Conservation (phyloP, 2,888 invertebrate species). For the Aspidiotus rigidus region DNA sequence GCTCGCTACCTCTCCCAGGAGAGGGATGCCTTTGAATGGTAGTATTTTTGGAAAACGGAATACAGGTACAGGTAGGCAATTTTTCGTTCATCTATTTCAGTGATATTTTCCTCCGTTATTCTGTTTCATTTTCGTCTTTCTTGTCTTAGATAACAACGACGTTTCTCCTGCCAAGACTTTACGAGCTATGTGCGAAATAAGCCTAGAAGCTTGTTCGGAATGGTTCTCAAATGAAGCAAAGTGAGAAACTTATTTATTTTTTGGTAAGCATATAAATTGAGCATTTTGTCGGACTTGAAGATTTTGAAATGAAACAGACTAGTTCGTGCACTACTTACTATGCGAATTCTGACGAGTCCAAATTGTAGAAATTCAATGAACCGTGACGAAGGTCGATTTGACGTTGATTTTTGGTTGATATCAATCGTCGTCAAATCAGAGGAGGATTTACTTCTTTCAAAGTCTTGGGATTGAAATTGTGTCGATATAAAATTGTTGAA, state of each 20-base stretch:
- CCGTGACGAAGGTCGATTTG: too few relatives aligned
- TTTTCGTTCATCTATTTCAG: background rate
- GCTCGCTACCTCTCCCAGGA: constrained; percentile 5
- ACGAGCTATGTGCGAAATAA: constrained; percentile 19
- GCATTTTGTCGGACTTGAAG: too few relatives aligned
- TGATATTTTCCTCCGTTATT: too few relatives aligned
- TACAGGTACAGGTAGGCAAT: constrained; percentile 11
- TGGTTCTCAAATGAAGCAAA: constrained; percentile 28
- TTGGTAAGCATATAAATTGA: background rate
- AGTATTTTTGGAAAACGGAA: constrained; percentile 30
- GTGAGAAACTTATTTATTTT: constrained; percentile 1
- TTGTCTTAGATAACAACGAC: constrained; percentile 3
- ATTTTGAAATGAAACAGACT: background rate
- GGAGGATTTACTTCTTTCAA: too few relatives aligned
- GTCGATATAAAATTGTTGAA: background rate
- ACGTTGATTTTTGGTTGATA: too few relatives aligned
- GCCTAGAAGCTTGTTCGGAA: constrained; percentile 19
- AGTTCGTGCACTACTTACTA: too few relatives aligned
- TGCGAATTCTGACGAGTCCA: too few relatives aligned
- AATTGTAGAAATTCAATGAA: too few relatives aligned
- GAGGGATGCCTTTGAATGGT: constrained; percentile 19
- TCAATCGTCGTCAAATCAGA: too few relatives aligned
- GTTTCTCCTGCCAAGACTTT: constrained; percentile 9
- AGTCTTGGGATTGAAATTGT: too few relatives aligned
- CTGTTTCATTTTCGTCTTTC: background rate